These are phyloP conservation scores for Erynnis tages DNA, from an alignment of 2,888 invertebrate species.

Conservation along the genomic window DNA sequence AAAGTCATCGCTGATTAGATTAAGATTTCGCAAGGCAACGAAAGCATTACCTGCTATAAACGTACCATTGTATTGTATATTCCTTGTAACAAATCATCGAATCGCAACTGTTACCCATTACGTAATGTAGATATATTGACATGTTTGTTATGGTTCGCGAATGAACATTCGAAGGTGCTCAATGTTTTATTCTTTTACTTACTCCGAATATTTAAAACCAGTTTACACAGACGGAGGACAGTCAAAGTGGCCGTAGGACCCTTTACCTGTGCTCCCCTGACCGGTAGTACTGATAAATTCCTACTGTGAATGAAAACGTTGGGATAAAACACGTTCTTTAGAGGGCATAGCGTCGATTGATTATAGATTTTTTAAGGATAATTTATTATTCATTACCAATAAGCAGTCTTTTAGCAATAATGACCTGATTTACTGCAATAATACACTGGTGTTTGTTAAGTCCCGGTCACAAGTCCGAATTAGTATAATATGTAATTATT, in stretches of 20 bases:
- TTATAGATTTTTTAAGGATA: conserved; percentile 43
- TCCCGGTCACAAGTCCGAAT: conserved; percentile 32
- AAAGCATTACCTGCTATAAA: neutral
- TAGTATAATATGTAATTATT: conserved; percentile 31
- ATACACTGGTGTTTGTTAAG: conserved; percentile 32
- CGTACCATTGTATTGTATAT: neutral
- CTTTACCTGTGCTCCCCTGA: conserved; percentile 21
- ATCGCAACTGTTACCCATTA: neutral
- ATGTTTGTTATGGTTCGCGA: conserved; percentile 14
- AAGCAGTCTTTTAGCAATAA: conserved; percentile 41
- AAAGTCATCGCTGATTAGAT: neutral
- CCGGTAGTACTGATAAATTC: conserved; percentile 28
- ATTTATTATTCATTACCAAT: conserved; percentile 40
- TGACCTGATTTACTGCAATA: conserved; percentile 39
- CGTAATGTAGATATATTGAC: neutral
- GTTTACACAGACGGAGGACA: conserved; percentile 26
- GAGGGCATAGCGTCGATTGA: conserved; percentile 37
- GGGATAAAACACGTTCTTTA: conserved; percentile 7
- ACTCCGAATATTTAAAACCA: conserved; percentile 28
- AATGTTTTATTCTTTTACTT: conserved; percentile 17
- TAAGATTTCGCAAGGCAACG: conserved; percentile 23
- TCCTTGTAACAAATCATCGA: neutral
- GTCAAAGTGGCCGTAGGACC: conserved; percentile 16
- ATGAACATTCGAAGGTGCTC: conserved; percentile 20
- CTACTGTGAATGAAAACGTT: conserved; percentile 21